These are phyloP conservation scores for Trichoplusia ni DNA, from an alignment of 1,140 invertebrate species.

Conservation along the genomic window DNA sequence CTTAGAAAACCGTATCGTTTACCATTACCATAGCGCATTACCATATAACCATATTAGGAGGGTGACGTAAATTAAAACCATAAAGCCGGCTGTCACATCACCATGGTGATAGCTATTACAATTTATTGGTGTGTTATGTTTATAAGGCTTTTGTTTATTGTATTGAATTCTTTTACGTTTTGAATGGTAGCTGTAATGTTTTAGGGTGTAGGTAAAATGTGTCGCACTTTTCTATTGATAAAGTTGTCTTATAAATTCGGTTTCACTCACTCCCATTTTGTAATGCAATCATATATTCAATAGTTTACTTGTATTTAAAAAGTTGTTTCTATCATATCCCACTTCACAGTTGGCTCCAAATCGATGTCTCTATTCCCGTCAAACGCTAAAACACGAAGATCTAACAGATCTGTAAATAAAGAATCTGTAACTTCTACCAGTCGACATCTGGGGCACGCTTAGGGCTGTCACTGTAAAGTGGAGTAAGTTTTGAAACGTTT, in stretches of 20 bases:
- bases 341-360: background rate
- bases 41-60: conserved; percentile 16
- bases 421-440: conserved; percentile 19
- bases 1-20: conserved; percentile 11
- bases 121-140: conserved; percentile 12
- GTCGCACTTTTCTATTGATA: background rate
- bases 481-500: too few species aligned
- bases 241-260: too few species aligned
- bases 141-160: conserved; percentile 11
- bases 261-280: too few species aligned
- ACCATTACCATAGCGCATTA: conserved; percentile 6
- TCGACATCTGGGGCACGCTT: conserved; percentile 1
- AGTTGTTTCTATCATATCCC: too few species aligned
- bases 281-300: too few species aligned
- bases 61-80: conserved; percentile 28
- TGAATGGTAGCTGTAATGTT: background rate
- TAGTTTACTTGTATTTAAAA: too few species aligned
- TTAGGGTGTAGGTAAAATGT: background rate
- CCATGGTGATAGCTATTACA: conserved; percentile 8
- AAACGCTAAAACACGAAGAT: conserved; percentile 11
- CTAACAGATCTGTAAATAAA: conserved; percentile 26
- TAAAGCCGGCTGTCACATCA: conserved; percentile 15
- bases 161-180: conserved; percentile 23
- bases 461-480: conserved; percentile 26
- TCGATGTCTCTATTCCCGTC: background rate